These are phyloP conservation scores for Pachymerium ferrugineum DNA, from an alignment of 2,888 invertebrate genomes.

Conservation along the genomic window DNA sequence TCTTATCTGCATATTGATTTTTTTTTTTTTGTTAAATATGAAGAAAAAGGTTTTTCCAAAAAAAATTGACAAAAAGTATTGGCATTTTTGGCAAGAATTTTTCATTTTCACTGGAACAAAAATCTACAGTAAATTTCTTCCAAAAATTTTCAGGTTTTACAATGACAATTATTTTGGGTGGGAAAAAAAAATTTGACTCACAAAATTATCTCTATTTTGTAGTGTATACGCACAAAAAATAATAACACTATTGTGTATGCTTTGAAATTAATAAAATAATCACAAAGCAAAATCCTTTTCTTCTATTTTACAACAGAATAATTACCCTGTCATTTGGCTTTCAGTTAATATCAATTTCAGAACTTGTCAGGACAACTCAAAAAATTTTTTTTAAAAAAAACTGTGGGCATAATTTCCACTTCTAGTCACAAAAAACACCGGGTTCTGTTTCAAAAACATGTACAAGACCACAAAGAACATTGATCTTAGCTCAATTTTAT, in stretches of 20 bases:
- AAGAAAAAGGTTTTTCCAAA: neutral
- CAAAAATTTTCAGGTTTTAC: neutral
- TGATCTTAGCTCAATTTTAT: neutral
- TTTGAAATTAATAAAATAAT: neutral
- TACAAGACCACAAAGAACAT: conserved; percentile 17
- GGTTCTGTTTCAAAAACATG: conserved; percentile 6
- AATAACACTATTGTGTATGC: too few species aligned
- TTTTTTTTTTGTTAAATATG: neutral
- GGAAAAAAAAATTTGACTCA: neutral
- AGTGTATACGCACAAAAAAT: too few species aligned
- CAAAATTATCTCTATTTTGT: too few species aligned
- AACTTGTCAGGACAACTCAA: too few species aligned
- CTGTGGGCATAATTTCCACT: neutral
- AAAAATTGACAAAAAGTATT: conserved; percentile 13
- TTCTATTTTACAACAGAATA: neutral
- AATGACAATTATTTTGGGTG: neutral
- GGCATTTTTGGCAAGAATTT: neutral
- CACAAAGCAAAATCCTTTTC: neutral
- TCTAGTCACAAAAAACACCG: conserved; percentile 18
- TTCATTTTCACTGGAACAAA: neutral
- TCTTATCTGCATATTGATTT: neutral
- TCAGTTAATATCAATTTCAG: neutral
- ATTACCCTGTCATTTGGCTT: neutral
- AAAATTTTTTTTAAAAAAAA: neutral
- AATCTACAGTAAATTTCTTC: neutral